Evolutionary conservation across 2,888 invertebrate genomes (phyloP).

Genomic region (Rhagonycha fulva): DNA sequence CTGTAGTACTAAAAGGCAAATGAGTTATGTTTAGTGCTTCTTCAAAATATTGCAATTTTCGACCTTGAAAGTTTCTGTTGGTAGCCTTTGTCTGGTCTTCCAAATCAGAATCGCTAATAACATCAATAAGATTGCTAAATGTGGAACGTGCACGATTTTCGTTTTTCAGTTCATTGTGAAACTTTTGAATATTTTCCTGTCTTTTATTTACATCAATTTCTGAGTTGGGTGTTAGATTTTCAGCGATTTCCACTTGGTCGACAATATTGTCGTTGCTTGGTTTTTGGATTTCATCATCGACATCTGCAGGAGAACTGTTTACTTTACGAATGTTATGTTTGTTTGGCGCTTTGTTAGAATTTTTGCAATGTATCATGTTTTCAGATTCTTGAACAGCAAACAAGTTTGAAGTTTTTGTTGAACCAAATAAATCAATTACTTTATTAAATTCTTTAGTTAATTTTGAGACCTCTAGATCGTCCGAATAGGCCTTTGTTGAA

Average conservation of each 20-base stretch:
- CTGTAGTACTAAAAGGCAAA: not conserved
- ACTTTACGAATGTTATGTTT: not conserved
- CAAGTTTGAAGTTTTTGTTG: not conserved
- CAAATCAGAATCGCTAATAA: not conserved
- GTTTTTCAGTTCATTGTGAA: not conserved
- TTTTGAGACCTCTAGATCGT: not conserved
- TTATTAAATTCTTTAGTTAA: not conserved
- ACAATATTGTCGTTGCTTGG: not conserved
- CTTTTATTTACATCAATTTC: not conserved
- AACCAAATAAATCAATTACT: not conserved
- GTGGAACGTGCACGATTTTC: not conserved
- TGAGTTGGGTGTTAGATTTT: not conserved
- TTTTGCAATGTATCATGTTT: constrained; percentile 33
- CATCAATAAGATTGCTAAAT: not conserved
- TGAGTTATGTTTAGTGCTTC: not conserved
- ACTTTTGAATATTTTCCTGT: not conserved
- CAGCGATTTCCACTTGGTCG: not conserved
- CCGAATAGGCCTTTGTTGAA: constrained; percentile 9
- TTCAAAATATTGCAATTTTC: constrained; percentile 1
- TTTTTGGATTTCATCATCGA: not conserved
- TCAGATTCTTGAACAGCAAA: constrained; percentile 33
- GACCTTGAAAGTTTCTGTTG: not conserved
- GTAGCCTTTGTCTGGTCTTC: not conserved
- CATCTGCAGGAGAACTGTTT: not conserved
- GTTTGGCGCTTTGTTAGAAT: not conserved